Evolutionary conservation across 2,888 invertebrate genomes (phyloP).

Genomic region (Paralinhomoeus sp.): DNA sequence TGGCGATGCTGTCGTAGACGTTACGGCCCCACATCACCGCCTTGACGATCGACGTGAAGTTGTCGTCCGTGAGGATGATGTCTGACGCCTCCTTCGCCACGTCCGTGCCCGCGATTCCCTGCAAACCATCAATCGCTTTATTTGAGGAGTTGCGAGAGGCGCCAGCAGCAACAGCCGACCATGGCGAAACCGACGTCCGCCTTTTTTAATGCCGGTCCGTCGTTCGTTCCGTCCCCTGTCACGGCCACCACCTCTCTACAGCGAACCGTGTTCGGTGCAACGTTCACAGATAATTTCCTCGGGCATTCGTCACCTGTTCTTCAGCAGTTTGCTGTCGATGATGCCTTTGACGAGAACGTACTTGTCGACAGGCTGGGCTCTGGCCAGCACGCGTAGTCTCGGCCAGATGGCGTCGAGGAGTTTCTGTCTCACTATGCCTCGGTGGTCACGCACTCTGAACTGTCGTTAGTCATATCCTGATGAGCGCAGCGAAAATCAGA

Average conservation of each 20-base stretch:
- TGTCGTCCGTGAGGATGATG: constrained; percentile 35
- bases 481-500: constrained; percentile 34
- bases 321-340: constrained; percentile 72
- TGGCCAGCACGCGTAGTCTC: constrained; percentile 69
- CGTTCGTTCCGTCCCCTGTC: constrained; percentile 36
- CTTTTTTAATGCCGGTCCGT: constrained; percentile 35
- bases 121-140: not conserved
- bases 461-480: not conserved
- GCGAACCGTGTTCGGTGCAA: not conserved
- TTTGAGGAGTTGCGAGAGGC: not conserved
- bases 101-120: not conserved
- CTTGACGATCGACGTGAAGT: constrained; percentile 34
- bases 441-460: constrained; percentile 12
- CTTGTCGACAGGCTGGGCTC: constrained; percentile 93
- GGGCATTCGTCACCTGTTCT: constrained; percentile 38
- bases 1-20: constrained; percentile 35
- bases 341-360: constrained; percentile 94
- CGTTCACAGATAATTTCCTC: not conserved
- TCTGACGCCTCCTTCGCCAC: too few species aligned
- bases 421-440: constrained; percentile 49
- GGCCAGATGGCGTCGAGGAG: constrained; percentile 38
- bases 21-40: constrained; percentile 37
- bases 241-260: constrained; percentile 33
- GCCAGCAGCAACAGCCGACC: constrained; percentile 15
- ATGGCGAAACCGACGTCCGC: constrained; percentile 37